These are phyloP conservation scores for Cossypha niveicapilla DNA, from an alignment of 2,797 vertebrate genomes.

Conservation along the genomic window DNA sequence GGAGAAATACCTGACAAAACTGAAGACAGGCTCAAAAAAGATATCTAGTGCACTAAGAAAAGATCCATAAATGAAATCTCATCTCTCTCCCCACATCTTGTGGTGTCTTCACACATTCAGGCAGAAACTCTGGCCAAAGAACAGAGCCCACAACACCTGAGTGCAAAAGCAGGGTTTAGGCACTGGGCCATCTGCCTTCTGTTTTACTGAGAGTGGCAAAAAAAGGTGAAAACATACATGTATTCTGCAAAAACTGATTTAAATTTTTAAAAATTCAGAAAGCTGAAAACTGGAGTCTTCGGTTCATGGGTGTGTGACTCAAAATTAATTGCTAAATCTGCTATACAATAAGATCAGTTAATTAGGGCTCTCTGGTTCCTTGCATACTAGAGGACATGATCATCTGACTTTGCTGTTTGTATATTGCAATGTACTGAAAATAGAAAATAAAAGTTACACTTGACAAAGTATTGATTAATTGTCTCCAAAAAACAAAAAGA, in stretches of 20 bases:
- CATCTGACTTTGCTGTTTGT: constrained; percentile 31
- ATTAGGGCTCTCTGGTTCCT: constrained; percentile 48
- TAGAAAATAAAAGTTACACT: constrained; percentile 61
- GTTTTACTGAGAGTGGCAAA: background rate
- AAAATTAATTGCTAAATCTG: constrained; percentile 65
- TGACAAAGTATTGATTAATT: constrained; percentile 55
- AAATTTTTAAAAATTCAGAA: constrained; percentile 48
- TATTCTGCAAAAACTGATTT: constrained; percentile 50
- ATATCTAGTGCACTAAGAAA: background rate
- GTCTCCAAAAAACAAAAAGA: constrained; percentile 52
- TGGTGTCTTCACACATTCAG: background rate
- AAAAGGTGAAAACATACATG: constrained; percentile 23
- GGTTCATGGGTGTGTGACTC: constrained; percentile 22
- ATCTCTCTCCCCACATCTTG: background rate
- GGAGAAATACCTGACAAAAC: background rate
- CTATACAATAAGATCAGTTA: constrained; percentile 55
- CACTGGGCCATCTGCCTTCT: background rate
- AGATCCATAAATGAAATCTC: background rate
- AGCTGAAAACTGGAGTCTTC: constrained; percentile 25
- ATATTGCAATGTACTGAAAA: constrained; percentile 24
- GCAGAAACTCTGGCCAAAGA: background rate
- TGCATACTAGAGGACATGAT: constrained; percentile 18
- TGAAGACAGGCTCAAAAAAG: fast-evolving
- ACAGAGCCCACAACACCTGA: background rate
- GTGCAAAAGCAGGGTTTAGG: background rate